Conservation (phyloP, 2,888 invertebrate genomes). For the Drymonia ruficornis region DNA sequence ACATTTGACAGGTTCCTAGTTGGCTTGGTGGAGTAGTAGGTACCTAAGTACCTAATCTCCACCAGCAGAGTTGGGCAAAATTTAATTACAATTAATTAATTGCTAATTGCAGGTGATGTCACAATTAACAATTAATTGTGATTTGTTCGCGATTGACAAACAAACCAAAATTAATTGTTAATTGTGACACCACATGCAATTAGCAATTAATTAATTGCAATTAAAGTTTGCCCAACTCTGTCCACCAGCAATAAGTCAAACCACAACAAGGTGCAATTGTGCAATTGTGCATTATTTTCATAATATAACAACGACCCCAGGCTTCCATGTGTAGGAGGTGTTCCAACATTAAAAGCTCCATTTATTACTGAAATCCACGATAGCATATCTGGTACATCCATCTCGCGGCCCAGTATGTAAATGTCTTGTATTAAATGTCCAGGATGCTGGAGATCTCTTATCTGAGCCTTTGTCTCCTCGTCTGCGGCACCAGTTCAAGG, state of each 20-base stretch:
- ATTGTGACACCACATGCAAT: too few relatives aligned
- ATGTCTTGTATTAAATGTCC: constrained; percentile 67
- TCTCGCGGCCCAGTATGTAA: constrained; percentile 67
- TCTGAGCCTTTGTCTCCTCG: constrained; percentile 56
- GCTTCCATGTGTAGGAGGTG: constrained; percentile 57
- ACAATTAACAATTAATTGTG: too few relatives aligned
- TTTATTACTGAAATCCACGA: constrained; percentile 65
- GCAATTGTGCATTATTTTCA: neutral
- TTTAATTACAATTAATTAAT: too few relatives aligned
- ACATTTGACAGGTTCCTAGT: too few relatives aligned
- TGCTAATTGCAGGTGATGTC: too few relatives aligned
- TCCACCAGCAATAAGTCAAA: neutral
- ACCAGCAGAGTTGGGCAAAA: too few relatives aligned
- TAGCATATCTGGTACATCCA: constrained; percentile 65
- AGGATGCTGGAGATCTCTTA: constrained; percentile 56
- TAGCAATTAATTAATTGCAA: too few relatives aligned
- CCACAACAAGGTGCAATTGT: neutral
- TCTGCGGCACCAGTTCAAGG: constrained; percentile 50
- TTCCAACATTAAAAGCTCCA: constrained; percentile 62
- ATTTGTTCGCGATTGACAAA: too few relatives aligned
- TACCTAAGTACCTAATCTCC: too few relatives aligned
- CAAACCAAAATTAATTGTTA: too few relatives aligned
- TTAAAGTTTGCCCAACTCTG: too few relatives aligned
- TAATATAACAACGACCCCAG: neutral
- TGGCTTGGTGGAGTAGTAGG: too few relatives aligned